Percentiles rank a stretch among this genome's conserved stretches.
Evolutionary conservation across 37 sponge, comb jelly and placozoan genomes (phyloP).

Genomic region (Geodia barretti): DNA sequence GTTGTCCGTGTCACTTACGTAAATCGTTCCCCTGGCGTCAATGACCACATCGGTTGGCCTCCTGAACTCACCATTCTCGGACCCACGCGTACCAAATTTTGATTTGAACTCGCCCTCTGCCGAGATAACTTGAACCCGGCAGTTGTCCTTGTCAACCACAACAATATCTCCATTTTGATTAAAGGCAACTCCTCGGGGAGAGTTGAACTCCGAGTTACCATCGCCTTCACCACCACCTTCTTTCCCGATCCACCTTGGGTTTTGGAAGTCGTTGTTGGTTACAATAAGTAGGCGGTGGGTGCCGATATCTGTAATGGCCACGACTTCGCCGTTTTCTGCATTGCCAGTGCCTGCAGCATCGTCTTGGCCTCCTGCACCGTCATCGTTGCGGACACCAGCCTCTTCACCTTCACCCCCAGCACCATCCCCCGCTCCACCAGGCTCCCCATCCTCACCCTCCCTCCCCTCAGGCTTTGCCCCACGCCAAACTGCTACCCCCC

Average conservation of each 20-base stretch:
- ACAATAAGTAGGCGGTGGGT: constrained; percentile 9
- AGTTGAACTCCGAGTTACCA: constrained; percentile 8
- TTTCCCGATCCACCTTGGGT: neutral
- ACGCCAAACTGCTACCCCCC: constrained; percentile 1
- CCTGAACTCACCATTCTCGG: constrained; percentile 5
- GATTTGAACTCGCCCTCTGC: neutral
- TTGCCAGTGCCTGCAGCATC: neutral
- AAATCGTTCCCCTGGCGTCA: constrained; percentile 5
- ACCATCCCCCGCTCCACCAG: neutral
- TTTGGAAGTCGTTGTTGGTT: neutral
- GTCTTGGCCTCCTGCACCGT: neutral
- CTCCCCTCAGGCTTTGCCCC: neutral
- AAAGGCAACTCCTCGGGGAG: constrained; percentile 23
- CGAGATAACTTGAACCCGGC: constrained; percentile 19
- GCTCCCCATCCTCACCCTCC: neutral
- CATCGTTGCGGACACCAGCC: neutral
- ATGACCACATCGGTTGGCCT: constrained; percentile 4
- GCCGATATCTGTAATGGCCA: constrained; percentile 21
- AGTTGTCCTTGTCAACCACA: constrained; percentile 25
- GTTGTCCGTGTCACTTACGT: constrained; percentile 18
- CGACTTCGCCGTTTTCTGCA: neutral
- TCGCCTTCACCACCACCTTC: constrained; percentile 15
- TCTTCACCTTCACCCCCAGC: neutral
- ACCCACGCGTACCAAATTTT: constrained; percentile 13
- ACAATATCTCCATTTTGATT: constrained; percentile 10